Evolutionary conservation across 1,140 invertebrate genomes (phyloP).

Genomic region (Cydia fagiglandana): DNA sequence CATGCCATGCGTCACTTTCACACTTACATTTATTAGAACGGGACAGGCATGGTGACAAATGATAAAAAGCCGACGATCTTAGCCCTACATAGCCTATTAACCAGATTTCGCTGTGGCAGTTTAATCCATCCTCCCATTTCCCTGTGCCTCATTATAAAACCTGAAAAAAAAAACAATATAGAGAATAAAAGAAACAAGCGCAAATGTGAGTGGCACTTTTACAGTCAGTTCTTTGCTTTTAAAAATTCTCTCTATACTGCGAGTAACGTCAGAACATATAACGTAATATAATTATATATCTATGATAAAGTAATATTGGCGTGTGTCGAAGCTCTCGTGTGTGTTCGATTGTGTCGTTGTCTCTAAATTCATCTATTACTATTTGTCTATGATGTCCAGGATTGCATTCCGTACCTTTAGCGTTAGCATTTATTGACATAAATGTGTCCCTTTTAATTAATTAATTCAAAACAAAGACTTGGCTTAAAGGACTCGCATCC

Average conservation of each 20-base stretch:
- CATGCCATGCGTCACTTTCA: no score
- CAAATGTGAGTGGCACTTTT: conserved; percentile 49
- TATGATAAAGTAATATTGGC: conserved; percentile 42
- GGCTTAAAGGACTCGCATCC: no score
- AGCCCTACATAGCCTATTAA: not conserved
- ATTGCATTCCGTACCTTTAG: not conserved
- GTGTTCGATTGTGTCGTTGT: conserved; percentile 55
- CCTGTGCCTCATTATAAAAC: not conserved
- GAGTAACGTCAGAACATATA: conserved; percentile 22
- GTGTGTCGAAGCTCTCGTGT: conserved; percentile 58
- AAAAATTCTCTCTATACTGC: conserved; percentile 36
- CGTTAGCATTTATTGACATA: not conserved
- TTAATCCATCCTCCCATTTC: not conserved
- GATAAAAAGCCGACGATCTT: no score
- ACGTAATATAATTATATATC: conserved; percentile 25
- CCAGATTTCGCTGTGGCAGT: conserved; percentile 9
- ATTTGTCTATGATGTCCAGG: conserved; percentile 19
- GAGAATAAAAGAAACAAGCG: conserved; percentile 38
- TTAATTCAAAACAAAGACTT: no score
- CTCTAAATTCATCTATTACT: conserved; percentile 46
- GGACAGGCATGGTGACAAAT: no score
- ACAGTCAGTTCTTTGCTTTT: conserved; percentile 46
- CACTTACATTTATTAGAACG: no score
- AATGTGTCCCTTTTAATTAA: not conserved
- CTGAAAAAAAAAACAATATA: conserved; percentile 36